Conservation (phyloP, 2,113 vertebrate genomes). For the Puma concolor region DNA sequence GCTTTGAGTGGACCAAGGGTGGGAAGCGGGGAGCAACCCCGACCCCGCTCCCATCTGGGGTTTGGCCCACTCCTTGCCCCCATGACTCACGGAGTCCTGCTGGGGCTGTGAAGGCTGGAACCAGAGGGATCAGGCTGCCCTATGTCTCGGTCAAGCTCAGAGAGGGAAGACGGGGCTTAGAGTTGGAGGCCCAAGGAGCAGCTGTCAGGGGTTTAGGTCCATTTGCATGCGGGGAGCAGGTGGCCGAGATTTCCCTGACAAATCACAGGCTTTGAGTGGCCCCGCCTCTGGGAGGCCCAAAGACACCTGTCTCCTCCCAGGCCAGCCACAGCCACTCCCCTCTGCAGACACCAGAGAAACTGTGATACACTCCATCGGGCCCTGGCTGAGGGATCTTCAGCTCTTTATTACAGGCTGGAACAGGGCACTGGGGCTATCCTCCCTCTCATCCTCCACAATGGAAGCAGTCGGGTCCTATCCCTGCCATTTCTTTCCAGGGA, state of each 20-base stretch:
- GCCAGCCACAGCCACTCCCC: not conserved
- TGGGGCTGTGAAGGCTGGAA: not conserved
- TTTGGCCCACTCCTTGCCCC: not conserved
- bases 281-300: not conserved
- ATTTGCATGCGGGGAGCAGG: conserved; percentile 75
- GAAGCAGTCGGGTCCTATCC: not conserved
- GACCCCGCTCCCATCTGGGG: not conserved
- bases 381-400: not conserved
- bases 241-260: conserved; percentile 78
- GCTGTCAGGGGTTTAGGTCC: conserved; percentile 5
- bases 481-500: not conserved
- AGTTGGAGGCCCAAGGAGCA: conserved; percentile 16
- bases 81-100: not conserved
- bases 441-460: not conserved
- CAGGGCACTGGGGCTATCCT: not conserved
- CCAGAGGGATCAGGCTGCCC: not conserved
- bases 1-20: not conserved
- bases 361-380: not conserved
- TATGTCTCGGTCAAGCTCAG: not conserved
- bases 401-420: conserved; percentile 69
- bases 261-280: conserved; percentile 32
- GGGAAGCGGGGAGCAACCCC: not conserved
- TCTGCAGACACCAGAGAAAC: not conserved
- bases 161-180: not conserved
- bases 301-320: conserved; percentile 52